Base-by-base conservation (phyloP, 2,113 vertebrate species). In the Oryzias woworae region DNA sequence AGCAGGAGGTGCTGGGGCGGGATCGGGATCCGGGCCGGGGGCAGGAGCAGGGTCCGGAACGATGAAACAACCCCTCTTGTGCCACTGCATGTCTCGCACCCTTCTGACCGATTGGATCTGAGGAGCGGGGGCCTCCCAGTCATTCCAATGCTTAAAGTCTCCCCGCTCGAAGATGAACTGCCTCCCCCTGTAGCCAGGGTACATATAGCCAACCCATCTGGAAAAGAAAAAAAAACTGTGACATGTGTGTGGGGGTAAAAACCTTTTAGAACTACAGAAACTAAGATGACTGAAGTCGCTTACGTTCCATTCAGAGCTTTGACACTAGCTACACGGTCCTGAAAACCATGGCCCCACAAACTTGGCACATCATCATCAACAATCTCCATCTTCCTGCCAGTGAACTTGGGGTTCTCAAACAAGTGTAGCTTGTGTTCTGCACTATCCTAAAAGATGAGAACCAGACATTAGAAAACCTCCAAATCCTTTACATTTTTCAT, bases 181-280 rank as follows among this genome's bases (percentile, higher is more conserved):
- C 53, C 89, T 92, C 47, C 96, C 96, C 10, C 95, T 91, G 86
- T 96, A 98, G 31, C 95, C 95, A 0, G 96, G 94, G 81, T 93
- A 98, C 89, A 94, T 92, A 56, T 97, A 98, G 71, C 93, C 95
- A 3, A 96, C 95, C 96, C 96, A 98, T 58, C 96, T 98, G 86
- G 20, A 69, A 28, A 20, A 56, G 55, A 18, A 28, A 17, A 15
- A 12, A 12, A 58, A 16, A 58, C 13, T 44, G 10, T 47, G 22
- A 61, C 15, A n/a, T 31, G 14, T 15, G 3, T 14, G 18, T 55
- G 18, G 14, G 41, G 45, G 15, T 7, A 14, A 4, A 10, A 24
- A 20, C 26, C 23, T 6, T n/a, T 13, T 5, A 44, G 28, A 1
- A 13, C 12, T n/a, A 13, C 22, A 15, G 31, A 50, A 45, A 55